Base-by-base conservation (phyloP, 64 coral and sea anemone species). In the Stichodactyla helianthus region DNA sequence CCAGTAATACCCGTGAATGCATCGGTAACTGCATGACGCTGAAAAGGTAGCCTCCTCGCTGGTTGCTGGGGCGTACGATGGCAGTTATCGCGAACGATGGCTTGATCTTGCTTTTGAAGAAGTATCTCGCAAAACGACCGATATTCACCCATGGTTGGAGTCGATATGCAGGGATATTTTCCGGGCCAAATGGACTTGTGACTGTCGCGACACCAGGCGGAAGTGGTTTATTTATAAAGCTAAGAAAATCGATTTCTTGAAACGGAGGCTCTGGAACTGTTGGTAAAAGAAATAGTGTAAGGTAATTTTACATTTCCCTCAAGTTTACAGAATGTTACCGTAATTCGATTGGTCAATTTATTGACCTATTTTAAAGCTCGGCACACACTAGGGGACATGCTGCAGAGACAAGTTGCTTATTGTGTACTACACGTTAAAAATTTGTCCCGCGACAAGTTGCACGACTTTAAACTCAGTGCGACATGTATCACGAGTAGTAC, bases 91-190 rank as follows among this genome's bases (percentile, higher is more conserved):
- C 25, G 31, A 84, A 84, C 6, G 20, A 84, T 23, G 83, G 54
- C 26, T 84, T 57, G 27, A 84, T 63, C 15, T 6, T 84, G 25
- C 59, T 63, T 13, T 22, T 84, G 59, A 84, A 84, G 31, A 84
- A 84, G 18, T 84, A 50, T 27, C 83, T 35, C 5, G 83, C 83
- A 62, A 84, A 84, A 58, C 83, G 52, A 60, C 83, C 83, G 16
- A 84, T 54, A 31, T 84, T 84, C 50, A 18, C 83, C 83, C 83
- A 58, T 44, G 52, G 83, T 10, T 63, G 53, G 20, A 84, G 31
- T 50, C 55, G 59, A 28, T 20, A 84, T 25, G 83, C 83, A 58
- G 83, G 83, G 6, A 2, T 63, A 17, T 28, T 63, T 28, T 51
- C 59, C 17, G 52, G 27, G 19, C 59, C 83, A 14, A 54, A 84